phyloP scores from a whole-genome alignment of 2,113 vertebrate species.

The Polypterus senegalus region DNA sequence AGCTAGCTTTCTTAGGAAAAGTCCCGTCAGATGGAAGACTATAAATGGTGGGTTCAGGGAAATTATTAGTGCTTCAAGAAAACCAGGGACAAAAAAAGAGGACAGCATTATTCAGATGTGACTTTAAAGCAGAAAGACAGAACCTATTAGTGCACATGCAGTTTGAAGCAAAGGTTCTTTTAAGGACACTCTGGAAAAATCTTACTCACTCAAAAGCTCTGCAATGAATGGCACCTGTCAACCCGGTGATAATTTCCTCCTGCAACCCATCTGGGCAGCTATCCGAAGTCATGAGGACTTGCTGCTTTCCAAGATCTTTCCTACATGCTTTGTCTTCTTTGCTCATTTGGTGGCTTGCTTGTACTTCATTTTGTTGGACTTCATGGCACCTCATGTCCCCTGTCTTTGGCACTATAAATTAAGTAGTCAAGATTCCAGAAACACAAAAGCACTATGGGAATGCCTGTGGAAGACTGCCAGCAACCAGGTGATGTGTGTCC shows the following conservation, averaged over 20 bases:
- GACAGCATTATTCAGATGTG: no score
- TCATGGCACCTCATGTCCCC: conserved; percentile 18
- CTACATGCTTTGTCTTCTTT: conserved; percentile 30
- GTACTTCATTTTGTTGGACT: conserved; percentile 42
- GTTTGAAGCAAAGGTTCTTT: not conserved
- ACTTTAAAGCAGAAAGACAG: no score
- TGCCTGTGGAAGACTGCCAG: conserved; percentile 32
- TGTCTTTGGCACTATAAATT: conserved; percentile 35
- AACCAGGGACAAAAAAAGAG: no score
- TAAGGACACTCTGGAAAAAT: not conserved
- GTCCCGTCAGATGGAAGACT: no score
- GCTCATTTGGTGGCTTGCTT: conserved; percentile 36
- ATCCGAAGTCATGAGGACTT: conserved; percentile 20
- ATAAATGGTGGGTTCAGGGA: no score
- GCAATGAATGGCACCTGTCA: conserved; percentile 13
- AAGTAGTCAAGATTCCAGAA: conserved; percentile 9
- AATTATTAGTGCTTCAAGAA: no score
- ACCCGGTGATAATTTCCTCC: conserved; percentile 1
- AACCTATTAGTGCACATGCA: no score
- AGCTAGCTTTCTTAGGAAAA: no score
- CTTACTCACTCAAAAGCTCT: not conserved
- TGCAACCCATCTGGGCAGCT: conserved; percentile 40
- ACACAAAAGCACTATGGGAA: conserved; percentile 18
- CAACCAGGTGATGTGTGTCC: conserved; percentile 28
- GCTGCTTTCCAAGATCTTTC: conserved; percentile 28